Evolutionary conservation across 2,113 vertebrate species (phyloP), one percentile per base, ranked within the genome.

Genomic region (Setophaga coronata): DNA sequence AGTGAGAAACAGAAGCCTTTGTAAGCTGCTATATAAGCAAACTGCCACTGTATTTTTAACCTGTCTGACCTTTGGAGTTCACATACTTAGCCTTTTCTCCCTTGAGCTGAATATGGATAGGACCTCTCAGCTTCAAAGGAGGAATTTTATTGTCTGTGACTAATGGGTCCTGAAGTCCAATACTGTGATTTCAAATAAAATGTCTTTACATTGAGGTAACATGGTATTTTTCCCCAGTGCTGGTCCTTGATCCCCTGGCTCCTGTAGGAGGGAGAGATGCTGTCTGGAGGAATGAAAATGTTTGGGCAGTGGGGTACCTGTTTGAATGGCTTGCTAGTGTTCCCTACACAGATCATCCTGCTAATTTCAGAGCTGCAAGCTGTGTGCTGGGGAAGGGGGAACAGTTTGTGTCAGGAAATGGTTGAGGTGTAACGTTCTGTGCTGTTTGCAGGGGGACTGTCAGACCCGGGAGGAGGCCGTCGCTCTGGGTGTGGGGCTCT

Each of bases 391-490:
- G 42, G 47, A 78, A 29, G 53, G 56, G 64, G 77, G 72, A 86
- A 47, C 90, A 81, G 78, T 87, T 91, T 73, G 67, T 15, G 18
- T 72, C 67, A 86, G 89, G 50, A 95, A 85, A 72, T 85, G 0
- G 3, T 45, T 76, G 82, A 96, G 82, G 21, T 96, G 28, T 98
- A 83, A 97, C 34, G 13, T 88, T 85, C 4, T 47, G 29, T 90
- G 66, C 90, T 95, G 58, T 96, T 95, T 77, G 87, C 97, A 99
- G 99, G 99, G 99, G 80, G 99, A 99, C 97, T 99, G 99, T 96
- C 98, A 99, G 91, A 99, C 98, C 4, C 98, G 99, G 60, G 99
- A 99, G 97, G 99, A 99, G 84, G 99, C 99, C 0, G 99, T 99
- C 53, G 99, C 98, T 1, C 98, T 99, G 33, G 99, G 99, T 12